Conservation (phyloP, 2,797 vertebrate species). For the Catamblyrhynchus diadema region DNA sequence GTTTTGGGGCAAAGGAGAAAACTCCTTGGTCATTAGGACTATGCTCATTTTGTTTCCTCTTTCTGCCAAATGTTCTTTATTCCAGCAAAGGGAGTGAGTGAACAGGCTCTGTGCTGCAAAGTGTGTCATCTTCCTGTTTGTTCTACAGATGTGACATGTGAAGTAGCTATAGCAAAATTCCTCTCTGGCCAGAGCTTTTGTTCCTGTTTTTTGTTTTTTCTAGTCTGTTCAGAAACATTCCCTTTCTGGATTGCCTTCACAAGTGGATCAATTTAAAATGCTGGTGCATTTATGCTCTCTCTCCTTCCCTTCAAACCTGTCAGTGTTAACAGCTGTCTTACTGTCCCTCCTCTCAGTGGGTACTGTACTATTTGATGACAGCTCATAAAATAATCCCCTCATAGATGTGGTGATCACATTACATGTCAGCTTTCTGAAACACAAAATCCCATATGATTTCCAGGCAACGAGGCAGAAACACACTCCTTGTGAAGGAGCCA, state of each 20-base stretch:
- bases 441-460: not conserved
- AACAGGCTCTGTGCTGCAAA: not conserved
- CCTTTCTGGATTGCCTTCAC: not conserved
- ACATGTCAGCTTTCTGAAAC: not conserved
- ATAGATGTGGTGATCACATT: not conserved
- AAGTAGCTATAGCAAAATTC: not conserved
- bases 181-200: not conserved
- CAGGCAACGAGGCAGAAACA: conserved; percentile 38
- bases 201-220: not conserved
- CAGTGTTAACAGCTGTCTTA: conserved; percentile 19
- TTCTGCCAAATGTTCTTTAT: not conserved
- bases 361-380: not conserved
- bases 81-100: not conserved
- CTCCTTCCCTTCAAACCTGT: not conserved
- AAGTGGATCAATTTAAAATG: not conserved
- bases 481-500: not conserved
- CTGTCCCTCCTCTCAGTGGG: not conserved
- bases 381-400: conserved; percentile 37
- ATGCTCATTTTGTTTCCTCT: not conserved
- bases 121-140: not conserved
- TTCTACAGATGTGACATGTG: not conserved
- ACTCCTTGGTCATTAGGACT: not conserved
- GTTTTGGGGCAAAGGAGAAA: not conserved
- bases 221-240: not conserved
- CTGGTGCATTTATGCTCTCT: not conserved